Base-by-base conservation (phyloP, 2,797 vertebrate species). In the Vespertilio murinus region DNA sequence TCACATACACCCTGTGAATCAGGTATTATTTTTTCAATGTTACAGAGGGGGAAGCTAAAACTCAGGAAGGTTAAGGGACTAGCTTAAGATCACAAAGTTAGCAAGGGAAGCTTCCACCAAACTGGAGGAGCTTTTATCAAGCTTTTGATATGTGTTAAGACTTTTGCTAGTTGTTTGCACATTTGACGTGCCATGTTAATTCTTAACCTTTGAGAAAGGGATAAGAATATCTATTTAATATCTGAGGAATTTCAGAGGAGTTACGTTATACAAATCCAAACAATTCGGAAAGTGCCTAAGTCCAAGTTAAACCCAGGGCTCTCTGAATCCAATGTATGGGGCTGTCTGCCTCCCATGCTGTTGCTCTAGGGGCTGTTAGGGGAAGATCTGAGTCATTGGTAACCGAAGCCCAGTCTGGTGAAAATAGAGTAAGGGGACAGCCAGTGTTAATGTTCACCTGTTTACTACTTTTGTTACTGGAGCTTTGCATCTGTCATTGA, bases 171-270 rank as follows among this genome's bases (percentile, higher is more conserved):
- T 10, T 80, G 47, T 73, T 81, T 90, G 30, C 23, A 91, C 71
- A 40, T 69, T 90, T 61, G 14, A 81, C 70, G 47, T 92, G 61
- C 49, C 45, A 52, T 78, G 61, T 83, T 93, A 83, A 94, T 91
- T 56, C 56, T 89, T 91, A 95, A 89, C 75, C 79, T 95, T 80
- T 95, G 54, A 96, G 65, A 94, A 65, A 17, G 14, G 38, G 28
- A 75, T 80, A 85, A 89, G 28, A 52, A 13, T 88, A 86, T 88
- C 2, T 77, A 42, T 78, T 78, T 85, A 52, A 54, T 7, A 93
- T 47, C 71, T 22, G 16, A 86, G 49, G n/a, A 69, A 61, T 87
- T 94, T 94, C 28, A 69, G 45, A 54, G 54, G 28, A 88, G 11
- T 71, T 65, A 84, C 56, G 16, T 73, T 78, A 92, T 65, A 86